Base-by-base conservation (phyloP, 1,140 invertebrate genomes). In the Neodiprion lecontei region DNA sequence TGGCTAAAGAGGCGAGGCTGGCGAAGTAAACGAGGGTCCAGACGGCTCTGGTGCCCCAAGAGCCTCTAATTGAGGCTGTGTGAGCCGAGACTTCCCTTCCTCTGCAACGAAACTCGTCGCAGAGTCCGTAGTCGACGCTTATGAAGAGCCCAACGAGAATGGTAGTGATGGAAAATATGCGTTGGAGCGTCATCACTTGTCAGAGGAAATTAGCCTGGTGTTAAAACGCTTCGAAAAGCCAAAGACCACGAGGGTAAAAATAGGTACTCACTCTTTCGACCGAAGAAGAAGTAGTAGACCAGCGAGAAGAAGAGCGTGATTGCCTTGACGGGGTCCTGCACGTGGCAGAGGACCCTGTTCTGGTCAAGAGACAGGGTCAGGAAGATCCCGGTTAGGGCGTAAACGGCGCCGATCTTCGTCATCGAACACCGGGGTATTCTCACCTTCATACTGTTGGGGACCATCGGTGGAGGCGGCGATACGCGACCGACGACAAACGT, bases 301-400 rank as follows among this genome's bases (percentile, higher is more conserved):
- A 91, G 82, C 0, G 91, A 89, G 78, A 91, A 91, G 0, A 91
- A 88, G 50, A 92, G 79, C 5, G 90, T 84, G 28, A 91, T 86
- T 50, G 90, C 91, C 76, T 91, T 91, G 40, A 92, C 89, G 0
- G 91, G 91, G 81, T 92, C 91, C 79, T 92, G 91, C 7, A 91
- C 83, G 81, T 92, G 91, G 76, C 91, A 92, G 12, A 91, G 79
- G 17, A 92, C 91, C 76, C 89, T 81, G 47, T 87, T 82, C 53
- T 83, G 82, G 75, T 90, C 89, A 69, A 88, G 76, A 0, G 87
- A 83, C n/a, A 86, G 76, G 1, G 82, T 86, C 14, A 84, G 75
- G 11, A 86, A 79, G 72, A 88, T 83, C 2, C 84, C 86, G 10
- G 86, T 75, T 8, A 85, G 72, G 3, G 84, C 84, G 61, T 87